These are phyloP conservation scores for Tanytarsus gracilentus DNA, from an alignment of 2,888 invertebrate genomes.

Conservation along the genomic window DNA sequence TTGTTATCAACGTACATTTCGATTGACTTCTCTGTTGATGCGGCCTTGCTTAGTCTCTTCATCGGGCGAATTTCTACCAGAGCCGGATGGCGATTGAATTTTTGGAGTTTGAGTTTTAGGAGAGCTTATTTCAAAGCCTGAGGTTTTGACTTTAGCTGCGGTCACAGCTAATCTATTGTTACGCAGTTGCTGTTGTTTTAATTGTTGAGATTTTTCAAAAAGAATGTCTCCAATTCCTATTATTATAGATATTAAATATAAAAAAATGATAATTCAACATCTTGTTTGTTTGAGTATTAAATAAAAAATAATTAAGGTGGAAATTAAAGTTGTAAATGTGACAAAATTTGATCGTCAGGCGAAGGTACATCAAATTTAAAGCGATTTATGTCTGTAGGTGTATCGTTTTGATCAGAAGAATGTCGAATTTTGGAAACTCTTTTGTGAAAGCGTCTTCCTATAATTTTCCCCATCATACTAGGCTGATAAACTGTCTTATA, in stretches of 20 bases:
- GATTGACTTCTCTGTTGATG: too few relatives aligned
- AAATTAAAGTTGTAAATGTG: conserved; percentile 34
- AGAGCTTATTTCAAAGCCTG: conserved; percentile 36
- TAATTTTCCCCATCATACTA: conserved; percentile 41
- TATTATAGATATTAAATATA: background rate
- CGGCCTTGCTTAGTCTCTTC: conserved; percentile 39
- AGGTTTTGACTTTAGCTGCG: conserved; percentile 36
- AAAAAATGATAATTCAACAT: too few relatives aligned
- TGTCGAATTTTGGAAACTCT: conserved; percentile 33
- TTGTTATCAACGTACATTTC: too few relatives aligned
- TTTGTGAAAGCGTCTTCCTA: conserved; percentile 40
- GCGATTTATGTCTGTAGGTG: conserved; percentile 34
- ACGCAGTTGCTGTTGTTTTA: conserved; percentile 36
- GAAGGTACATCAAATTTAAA: conserved; percentile 54
- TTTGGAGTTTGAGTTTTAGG: conserved; percentile 46
- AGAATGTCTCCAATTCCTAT: conserved; percentile 20
- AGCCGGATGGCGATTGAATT: conserved; percentile 56
- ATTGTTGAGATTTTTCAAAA: conserved; percentile 21
- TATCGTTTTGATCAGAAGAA: conserved; percentile 18
- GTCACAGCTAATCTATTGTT: conserved; percentile 36
- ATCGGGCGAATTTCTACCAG: conserved; percentile 50
- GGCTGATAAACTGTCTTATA: conserved; percentile 40
- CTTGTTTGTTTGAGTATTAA: background rate
- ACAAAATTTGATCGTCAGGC: conserved; percentile 50
- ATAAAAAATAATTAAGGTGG: background rate